A percentile compares a stretch with the other conserved stretches of the same genome.
These are phyloP conservation scores for Lucifuga dentata DNA, from an alignment of 2,113 vertebrate species.

Conservation along the genomic window DNA sequence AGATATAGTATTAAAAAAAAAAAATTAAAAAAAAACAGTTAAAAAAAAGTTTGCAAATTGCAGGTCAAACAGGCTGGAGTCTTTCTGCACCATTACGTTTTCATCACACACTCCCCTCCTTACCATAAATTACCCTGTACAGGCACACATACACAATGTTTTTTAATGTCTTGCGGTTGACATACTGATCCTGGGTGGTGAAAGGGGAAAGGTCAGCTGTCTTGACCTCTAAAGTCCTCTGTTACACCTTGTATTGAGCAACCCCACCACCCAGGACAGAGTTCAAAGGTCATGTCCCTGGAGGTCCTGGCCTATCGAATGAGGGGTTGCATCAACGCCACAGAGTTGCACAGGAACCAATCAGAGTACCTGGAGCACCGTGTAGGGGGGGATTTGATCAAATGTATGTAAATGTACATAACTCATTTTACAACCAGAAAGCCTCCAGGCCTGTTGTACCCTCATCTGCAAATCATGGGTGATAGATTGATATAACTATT, in stretches of 20 bases:
- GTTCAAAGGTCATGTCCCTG: constrained; percentile 28
- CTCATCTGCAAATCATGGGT: constrained; percentile 35
- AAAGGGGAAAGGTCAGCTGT: constrained; percentile 48
- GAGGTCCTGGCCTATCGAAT: constrained; percentile 28
- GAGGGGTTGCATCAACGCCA: not conserved
- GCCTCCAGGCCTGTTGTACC: constrained; percentile 27
- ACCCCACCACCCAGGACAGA: constrained; percentile 1
- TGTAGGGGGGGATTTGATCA: constrained; percentile 37
- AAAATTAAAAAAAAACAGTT: too few species aligned
- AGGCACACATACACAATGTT: not conserved
- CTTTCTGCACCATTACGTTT: constrained; percentile 11
- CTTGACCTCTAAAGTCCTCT: constrained; percentile 40
- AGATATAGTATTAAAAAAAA: too few species aligned
- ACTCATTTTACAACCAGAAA: constrained; percentile 47
- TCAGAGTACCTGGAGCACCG: constrained; percentile 15
- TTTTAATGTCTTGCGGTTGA: not conserved
- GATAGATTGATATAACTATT: constrained; percentile 36
- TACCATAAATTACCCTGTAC: not conserved
- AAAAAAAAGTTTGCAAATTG: too few species aligned
- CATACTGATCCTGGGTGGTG: constrained; percentile 23
- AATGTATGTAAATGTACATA: constrained; percentile 41
- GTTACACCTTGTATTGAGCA: constrained; percentile 32
- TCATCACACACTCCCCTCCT: constrained; percentile 6
- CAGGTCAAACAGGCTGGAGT: not conserved
- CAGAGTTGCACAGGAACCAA: constrained; percentile 1